Base-by-base conservation (phyloP, 2,113 vertebrate genomes). In the Uria aalge region DNA sequence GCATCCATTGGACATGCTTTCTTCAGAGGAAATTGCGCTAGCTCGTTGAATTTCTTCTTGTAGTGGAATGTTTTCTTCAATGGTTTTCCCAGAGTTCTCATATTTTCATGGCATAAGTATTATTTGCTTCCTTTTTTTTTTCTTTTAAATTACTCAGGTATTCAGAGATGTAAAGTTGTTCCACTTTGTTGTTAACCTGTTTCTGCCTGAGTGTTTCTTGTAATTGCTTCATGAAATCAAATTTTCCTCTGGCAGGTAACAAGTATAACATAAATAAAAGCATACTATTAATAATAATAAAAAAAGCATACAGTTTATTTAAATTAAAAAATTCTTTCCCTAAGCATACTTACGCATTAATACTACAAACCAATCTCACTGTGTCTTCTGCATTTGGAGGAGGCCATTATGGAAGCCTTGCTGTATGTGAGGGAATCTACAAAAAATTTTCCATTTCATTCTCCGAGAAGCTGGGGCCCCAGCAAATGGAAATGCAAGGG, bases 201-300 rank as follows among this genome's bases (percentile, higher is more conserved):
- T 97, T 95, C 59, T 90, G 19, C 34, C 66, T 72, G 45, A 71
- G 22, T 62, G 23, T 93, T 95, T 83, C 43, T 85, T 93, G 50
- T 64, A 95, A 85, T 76, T 93, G 52, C 30, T 94, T 88, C 59
- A 83, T 77, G 47, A 92, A 89, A 81, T 80, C 76, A 85, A 80
- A 56, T 72, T 92, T 90, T 82, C 27, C 36, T 90, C 47, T 85
- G 47, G 15, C 69, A 79, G 40, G 18, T 90, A 90, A 83, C 32
- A 92, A 88, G 21, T 59, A 67, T 66, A 92, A 69, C 30, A 43
- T 64, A 93, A 92, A 95, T 47, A 84, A 95, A 89, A 84, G 2
- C 34, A 53, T 53, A 62, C 3, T 43, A 57, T 86, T 87, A 91
- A 79, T 71, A 83, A 73, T n/a, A 66, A 77, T 72, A 52, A 68